Evolutionary conservation across 1,140 invertebrate species (phyloP).

Genomic region (Drosophila ambigua): DNA sequence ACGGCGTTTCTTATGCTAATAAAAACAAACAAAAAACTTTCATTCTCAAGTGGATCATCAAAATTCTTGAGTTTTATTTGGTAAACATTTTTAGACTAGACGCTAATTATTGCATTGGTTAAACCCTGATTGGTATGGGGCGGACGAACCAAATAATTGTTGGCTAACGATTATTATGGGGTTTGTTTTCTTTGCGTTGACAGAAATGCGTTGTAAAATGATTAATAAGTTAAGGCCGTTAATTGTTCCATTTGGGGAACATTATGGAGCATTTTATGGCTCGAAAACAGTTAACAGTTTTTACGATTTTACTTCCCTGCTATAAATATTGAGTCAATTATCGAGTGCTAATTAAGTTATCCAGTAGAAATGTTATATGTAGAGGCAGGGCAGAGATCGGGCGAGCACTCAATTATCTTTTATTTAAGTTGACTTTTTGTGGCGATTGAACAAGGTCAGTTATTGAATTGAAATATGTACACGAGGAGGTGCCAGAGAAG

Average conservation of each 20-base stretch:
- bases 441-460: slow-evolving; percentile 30
- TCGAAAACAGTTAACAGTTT: too few species aligned
- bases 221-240: too few species aligned
- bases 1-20: slow-evolving; percentile 62
- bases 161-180: too few species aligned
- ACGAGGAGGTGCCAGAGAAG: background rate
- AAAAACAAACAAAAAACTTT: slow-evolving; percentile 33
- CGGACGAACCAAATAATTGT: background rate
- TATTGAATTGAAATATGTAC: background rate
- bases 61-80: slow-evolving; percentile 49
- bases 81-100: slow-evolving; percentile 5
- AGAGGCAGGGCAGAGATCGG: background rate
- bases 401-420: background rate
- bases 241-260: too few species aligned
- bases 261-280: too few species aligned
- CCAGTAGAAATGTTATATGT: too few species aligned
- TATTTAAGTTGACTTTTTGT: background rate
- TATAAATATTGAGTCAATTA: too few species aligned
- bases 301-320: too few species aligned
- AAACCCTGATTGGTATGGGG: slow-evolving; percentile 10
- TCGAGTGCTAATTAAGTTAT: too few species aligned
- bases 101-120: slow-evolving; percentile 42
- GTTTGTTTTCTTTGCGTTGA: too few species aligned
- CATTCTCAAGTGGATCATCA: slow-evolving; percentile 28
- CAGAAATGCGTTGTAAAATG: too few species aligned